Conservation (phyloP, 2,888 invertebrate genomes). For the Cenopis cana region DNA sequence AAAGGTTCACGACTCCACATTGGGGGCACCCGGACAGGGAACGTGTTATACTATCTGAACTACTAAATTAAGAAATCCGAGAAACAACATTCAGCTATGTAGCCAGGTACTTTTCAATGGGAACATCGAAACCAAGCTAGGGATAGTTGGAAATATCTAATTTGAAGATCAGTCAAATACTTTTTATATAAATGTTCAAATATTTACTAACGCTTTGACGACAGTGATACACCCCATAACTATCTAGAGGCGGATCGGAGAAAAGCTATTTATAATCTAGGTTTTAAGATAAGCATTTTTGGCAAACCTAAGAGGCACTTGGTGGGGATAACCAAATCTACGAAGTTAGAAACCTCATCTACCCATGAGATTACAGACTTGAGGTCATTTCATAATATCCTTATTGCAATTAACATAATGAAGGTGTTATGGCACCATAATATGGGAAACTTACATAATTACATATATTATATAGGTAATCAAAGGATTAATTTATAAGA, state of each 20-base stretch:
- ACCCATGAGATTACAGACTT: not conserved
- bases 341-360: not conserved
- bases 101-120: not conserved
- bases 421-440: no score
- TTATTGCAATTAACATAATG: not conserved
- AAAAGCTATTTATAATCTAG: constrained; percentile 25
- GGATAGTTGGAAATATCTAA: constrained; percentile 57
- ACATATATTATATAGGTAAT: no score
- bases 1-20: no score
- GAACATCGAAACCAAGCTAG: constrained; percentile 58
- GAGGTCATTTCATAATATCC: not conserved
- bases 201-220: constrained; percentile 30
- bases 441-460: not conserved
- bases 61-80: no score
- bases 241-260: constrained; percentile 35
- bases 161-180: constrained; percentile 70
- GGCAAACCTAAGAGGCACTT: constrained; percentile 60
- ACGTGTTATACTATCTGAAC: no score
- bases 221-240: constrained; percentile 30
- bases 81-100: not conserved
- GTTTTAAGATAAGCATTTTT: constrained; percentile 31
- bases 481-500: no score
- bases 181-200: constrained; percentile 45
- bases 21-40: no score
- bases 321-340: constrained; percentile 50